Evolutionary conservation across 2,888 invertebrate genomes (phyloP).

Genomic region (Alentia gelatinosa): DNA sequence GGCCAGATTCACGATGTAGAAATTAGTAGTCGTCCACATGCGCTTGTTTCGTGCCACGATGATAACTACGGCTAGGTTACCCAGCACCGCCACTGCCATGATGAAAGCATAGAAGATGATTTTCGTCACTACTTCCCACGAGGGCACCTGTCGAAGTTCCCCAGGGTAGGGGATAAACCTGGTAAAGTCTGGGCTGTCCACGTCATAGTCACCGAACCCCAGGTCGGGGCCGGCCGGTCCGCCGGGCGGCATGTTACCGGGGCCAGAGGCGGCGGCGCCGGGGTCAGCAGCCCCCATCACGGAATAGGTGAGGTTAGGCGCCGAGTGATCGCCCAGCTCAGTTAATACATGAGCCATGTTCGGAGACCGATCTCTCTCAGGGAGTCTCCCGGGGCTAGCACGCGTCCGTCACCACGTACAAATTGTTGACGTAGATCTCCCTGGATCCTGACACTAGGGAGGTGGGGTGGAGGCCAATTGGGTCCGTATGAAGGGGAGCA

Average conservation of each 20-base stretch:
- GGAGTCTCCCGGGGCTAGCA: no score
- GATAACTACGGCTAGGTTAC: slow-evolving; percentile 54
- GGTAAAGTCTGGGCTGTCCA: slow-evolving; percentile 31
- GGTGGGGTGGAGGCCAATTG: no score
- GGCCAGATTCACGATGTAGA: slow-evolving; percentile 59
- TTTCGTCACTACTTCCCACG: slow-evolving; percentile 53
- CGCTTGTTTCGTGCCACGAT: slow-evolving; percentile 56
- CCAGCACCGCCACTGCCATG: slow-evolving; percentile 51
- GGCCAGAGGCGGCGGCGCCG: not conserved
- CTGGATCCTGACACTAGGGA: no score
- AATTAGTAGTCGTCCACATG: slow-evolving; percentile 58
- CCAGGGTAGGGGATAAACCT: slow-evolving; percentile 50
- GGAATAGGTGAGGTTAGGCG: slow-evolving; percentile 26
- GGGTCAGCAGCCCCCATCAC: not conserved
- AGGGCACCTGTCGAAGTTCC: slow-evolving; percentile 42
- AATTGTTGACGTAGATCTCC: no score
- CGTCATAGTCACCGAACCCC: not conserved
- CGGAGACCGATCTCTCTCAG: not conserved
- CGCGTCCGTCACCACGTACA: no score
- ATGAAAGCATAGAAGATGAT: slow-evolving; percentile 52
- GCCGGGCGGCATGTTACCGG: not conserved
- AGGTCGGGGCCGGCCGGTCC: not conserved
- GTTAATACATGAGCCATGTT: not conserved
- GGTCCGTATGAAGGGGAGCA: no score
- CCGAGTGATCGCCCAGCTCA: not conserved